These are phyloP conservation scores for Hassar affinis DNA, from an alignment of 2,113 vertebrate genomes.

Conservation along the genomic window DNA sequence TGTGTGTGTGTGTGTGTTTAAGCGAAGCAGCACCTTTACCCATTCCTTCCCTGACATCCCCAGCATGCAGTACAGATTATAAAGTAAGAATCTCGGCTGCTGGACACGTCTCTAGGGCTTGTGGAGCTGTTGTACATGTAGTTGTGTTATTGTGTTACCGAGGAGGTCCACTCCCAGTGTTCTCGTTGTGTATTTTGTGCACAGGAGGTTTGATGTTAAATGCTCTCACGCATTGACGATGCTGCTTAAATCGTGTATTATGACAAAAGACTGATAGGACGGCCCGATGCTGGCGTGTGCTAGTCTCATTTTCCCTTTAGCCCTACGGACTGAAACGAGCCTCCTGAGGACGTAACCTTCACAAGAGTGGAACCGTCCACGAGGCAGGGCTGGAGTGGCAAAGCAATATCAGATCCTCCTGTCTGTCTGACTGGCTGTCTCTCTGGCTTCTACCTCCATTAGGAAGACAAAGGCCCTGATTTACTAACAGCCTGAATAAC, in stretches of 20 bases:
- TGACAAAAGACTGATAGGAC: conserved; percentile 62
- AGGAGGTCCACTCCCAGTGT: neutral
- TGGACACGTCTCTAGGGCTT: conserved; percentile 37
- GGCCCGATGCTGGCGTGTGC: conserved; percentile 61
- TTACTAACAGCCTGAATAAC: neutral
- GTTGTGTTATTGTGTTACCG: neutral
- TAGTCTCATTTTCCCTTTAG: conserved; percentile 26
- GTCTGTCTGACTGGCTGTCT: neutral
- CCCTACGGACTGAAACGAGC: neutral
- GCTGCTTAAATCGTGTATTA: conserved; percentile 66
- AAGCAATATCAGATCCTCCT: conserved; percentile 68
- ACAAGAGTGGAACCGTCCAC: conserved; percentile 2
- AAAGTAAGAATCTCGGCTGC: neutral
- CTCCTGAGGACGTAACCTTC: neutral
- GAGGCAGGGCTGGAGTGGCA: conserved; percentile 57
- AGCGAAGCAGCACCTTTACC: neutral
- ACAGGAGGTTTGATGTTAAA: conserved; percentile 56
- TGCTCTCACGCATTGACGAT: conserved; percentile 65
- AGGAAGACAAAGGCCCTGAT: conserved; percentile 36
- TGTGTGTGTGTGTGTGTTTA: neutral
- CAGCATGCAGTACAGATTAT: conserved; percentile 34
- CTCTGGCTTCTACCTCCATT: conserved; percentile 65
- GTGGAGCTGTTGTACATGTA: conserved; percentile 16
- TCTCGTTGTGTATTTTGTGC: conserved; percentile 66
- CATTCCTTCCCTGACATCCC: conserved; percentile 14